Percentiles rank a stretch among this genome's conserved stretches.
These are phyloP conservation scores for Eremophila alpestris DNA, from an alignment of 2,797 vertebrate genomes.

Conservation along the genomic window DNA sequence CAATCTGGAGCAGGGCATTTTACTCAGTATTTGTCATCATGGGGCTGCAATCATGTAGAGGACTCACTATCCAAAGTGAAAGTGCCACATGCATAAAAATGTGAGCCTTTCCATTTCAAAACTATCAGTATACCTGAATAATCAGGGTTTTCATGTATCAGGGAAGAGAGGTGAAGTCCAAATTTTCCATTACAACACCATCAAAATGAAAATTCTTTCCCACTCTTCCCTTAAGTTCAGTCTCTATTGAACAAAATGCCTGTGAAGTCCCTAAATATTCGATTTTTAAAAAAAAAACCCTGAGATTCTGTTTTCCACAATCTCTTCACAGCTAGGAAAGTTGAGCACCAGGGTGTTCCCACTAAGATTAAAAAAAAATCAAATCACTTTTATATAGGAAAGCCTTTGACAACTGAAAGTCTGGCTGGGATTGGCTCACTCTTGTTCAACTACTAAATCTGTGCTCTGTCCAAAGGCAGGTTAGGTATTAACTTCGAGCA, in stretches of 20 bases:
- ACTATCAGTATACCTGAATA: not conserved
- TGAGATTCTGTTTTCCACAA: not conserved
- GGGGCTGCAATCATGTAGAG: not conserved
- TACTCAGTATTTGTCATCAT: not conserved
- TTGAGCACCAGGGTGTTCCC: not conserved
- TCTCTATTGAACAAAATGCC: not conserved
- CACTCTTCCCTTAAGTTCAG: not conserved
- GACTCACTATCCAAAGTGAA: not conserved
- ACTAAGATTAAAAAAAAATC: not conserved
- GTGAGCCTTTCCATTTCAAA: not conserved
- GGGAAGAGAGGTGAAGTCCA: not conserved
- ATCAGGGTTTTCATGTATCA: not conserved
- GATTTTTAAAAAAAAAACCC: fast-evolving
- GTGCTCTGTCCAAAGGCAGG: not conserved
- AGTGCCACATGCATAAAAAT: not conserved
- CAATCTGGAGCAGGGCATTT: not conserved
- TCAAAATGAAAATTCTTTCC: not conserved
- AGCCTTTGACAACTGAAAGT: not conserved
- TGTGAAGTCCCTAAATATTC: not conserved
- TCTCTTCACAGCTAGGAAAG: not conserved
- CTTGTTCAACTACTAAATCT: not conserved
- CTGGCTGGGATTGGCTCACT: not conserved
- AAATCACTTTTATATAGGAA: not conserved
- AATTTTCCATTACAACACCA: not conserved
- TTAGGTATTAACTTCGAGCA: not conserved